These are phyloP conservation scores for Trachemys scripta DNA, from an alignment of 2,113 vertebrate genomes.

Conservation along the genomic window DNA sequence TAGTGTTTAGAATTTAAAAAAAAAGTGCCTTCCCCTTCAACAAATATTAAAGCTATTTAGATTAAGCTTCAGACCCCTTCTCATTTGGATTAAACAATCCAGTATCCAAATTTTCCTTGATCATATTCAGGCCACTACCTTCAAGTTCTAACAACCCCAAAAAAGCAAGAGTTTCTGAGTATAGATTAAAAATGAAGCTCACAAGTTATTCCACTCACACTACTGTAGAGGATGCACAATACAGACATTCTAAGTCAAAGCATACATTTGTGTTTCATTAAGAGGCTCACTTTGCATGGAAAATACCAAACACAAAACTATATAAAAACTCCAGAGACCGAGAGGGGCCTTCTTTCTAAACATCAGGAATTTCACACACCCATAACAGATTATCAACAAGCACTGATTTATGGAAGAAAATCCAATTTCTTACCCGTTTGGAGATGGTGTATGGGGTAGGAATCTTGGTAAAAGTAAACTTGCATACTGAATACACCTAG, in stretches of 20 bases:
- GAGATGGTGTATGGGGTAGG: conserved; percentile 91
- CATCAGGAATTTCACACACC: background rate
- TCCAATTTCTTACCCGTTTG: conserved; percentile 87
- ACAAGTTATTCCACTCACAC: background rate
- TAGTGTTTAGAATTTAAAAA: background rate
- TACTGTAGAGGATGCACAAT: background rate
- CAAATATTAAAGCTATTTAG: rapidly evolving
- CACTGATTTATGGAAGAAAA: background rate
- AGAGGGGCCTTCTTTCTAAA: background rate
- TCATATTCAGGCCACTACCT: background rate
- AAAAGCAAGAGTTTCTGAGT: background rate
- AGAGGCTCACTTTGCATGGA: background rate
- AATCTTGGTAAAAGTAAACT: conserved; percentile 97
- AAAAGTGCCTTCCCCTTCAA: background rate
- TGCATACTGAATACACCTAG: conserved; percentile 95
- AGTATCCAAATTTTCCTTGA: background rate
- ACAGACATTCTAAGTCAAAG: background rate
- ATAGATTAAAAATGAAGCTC: background rate
- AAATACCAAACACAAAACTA: background rate
- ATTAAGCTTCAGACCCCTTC: background rate
- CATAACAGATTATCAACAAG: background rate
- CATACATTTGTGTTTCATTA: background rate
- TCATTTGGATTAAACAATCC: background rate
- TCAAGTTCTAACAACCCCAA: background rate
- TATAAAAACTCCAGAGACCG: background rate